A percentile compares a stretch with the other conserved stretches of the same genome.
These are phyloP conservation scores for Agrilus cyanescens DNA, from an alignment of 2,888 invertebrate genomes.

Conservation along the genomic window DNA sequence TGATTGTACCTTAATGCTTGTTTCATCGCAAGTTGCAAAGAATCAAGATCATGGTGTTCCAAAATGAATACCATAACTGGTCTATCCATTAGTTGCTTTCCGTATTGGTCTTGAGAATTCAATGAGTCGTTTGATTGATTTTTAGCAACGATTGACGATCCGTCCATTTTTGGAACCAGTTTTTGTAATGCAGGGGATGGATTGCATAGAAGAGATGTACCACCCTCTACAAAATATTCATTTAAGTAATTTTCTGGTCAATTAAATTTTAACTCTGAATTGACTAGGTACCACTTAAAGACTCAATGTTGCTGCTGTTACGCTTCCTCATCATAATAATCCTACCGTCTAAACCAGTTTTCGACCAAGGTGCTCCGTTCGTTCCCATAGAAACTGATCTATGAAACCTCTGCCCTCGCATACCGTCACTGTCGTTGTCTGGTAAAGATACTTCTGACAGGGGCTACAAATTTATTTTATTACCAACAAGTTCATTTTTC, in stretches of 20 bases:
- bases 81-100: slow-evolving; percentile 53
- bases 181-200: slow-evolving; percentile 80
- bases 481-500: neutral
- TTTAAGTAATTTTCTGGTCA: neutral
- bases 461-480: slow-evolving; percentile 30
- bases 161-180: slow-evolving; percentile 55
- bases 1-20: slow-evolving; percentile 62
- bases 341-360: slow-evolving; percentile 44
- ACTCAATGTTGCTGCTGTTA: slow-evolving; percentile 60
- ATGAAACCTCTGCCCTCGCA: slow-evolving; percentile 55
- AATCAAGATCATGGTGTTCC: slow-evolving; percentile 74
- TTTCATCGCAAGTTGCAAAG: slow-evolving; percentile 75
- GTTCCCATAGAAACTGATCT: slow-evolving; percentile 82
- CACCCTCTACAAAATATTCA: slow-evolving; percentile 45
- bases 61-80: slow-evolving; percentile 83
- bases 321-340: slow-evolving; percentile 51
- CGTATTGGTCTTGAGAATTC: slow-evolving; percentile 33
- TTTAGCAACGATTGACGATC: slow-evolving; percentile 39
- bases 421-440: slow-evolving; percentile 41
- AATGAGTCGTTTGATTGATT: slow-evolving; percentile 26
- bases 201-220: slow-evolving; percentile 73
- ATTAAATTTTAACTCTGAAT: neutral
- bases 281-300: slow-evolving; percentile 37
- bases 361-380: slow-evolving; percentile 47
- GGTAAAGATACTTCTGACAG: slow-evolving; percentile 43